A percentile compares a stretch with the other conserved stretches of the same genome.
Conservation (phyloP, 1,140 invertebrate genomes). For the Carcinoscorpius rotundicauda region DNA sequence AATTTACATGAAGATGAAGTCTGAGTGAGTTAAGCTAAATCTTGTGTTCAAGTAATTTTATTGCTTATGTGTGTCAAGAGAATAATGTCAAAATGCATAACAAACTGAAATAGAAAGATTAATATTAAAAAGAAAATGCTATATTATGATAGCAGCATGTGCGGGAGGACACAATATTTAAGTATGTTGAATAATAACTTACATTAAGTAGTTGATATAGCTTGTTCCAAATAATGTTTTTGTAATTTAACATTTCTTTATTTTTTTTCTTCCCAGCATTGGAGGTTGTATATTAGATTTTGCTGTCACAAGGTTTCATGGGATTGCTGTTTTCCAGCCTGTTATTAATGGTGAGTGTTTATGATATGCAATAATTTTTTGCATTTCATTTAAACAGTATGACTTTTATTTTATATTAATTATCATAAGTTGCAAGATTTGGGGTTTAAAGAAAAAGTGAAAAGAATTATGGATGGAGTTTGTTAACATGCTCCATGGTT, state of each 20-base stretch:
- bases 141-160: not conserved
- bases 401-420: not conserved
- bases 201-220: not conserved
- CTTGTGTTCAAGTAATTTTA: too few species aligned
- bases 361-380: constrained; percentile 1
- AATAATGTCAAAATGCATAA: too few species aligned
- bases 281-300: constrained; percentile 29
- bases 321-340: constrained; percentile 38
- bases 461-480: not conserved
- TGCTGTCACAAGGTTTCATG: constrained; percentile 30
- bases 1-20: too few species aligned
- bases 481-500: too few species aligned
- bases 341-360: constrained; percentile 35
- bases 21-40: too few species aligned
- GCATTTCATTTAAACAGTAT: not conserved
- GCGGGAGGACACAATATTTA: not conserved
- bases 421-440: constrained; percentile 1
- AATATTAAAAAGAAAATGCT: not conserved
- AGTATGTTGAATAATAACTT: not conserved
- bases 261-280: constrained; percentile 13
- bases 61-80: too few species aligned
- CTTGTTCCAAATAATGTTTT: not conserved
- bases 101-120: too few species aligned
- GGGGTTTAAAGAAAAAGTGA: not conserved
- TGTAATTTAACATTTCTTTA: constrained; percentile 9